phyloP scores from a whole-genome alignment of 1,140 invertebrate species.

The Zeugodacus cucurbitae region DNA sequence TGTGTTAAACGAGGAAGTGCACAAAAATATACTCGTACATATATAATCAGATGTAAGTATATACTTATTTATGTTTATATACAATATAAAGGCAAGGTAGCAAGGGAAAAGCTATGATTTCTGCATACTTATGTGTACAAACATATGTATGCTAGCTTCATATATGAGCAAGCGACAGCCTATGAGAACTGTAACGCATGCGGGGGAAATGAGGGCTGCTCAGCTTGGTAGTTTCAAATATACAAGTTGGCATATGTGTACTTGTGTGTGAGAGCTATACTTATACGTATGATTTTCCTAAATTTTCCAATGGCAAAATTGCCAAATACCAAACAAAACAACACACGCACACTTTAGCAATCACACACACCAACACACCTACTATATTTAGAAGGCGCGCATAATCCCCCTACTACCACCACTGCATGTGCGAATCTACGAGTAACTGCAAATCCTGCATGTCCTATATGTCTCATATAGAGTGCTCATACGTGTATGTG shows the following conservation, averaged over 20 bases:
- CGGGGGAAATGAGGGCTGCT: neutral
- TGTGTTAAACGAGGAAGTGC: conserved; percentile 8
- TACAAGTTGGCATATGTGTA: neutral
- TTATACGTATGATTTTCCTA: neutral
- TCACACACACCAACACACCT: neutral
- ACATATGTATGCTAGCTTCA: neutral
- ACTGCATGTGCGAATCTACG: neutral
- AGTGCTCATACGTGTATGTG: neutral
- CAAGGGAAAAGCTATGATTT: too few species aligned
- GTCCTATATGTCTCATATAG: neutral
- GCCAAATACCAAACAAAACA: neutral
- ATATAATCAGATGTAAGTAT: neutral
- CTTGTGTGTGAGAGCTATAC: neutral
- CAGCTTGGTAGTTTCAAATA: neutral
- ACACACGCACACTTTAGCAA: neutral
- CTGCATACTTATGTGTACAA: too few species aligned
- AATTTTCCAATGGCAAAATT: conserved; percentile 37
- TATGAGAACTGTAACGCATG: neutral
- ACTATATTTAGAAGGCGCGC: too few species aligned
- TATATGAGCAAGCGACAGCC: neutral
- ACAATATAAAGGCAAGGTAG: too few species aligned
- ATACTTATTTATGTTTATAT: too few species aligned
- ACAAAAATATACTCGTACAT: neutral
- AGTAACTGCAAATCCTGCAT: neutral
- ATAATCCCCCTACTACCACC: neutral